phyloP scores from a whole-genome alignment of 37 sponge, comb jelly and placozoan species.

The Diacarnus erythraeanus region DNA sequence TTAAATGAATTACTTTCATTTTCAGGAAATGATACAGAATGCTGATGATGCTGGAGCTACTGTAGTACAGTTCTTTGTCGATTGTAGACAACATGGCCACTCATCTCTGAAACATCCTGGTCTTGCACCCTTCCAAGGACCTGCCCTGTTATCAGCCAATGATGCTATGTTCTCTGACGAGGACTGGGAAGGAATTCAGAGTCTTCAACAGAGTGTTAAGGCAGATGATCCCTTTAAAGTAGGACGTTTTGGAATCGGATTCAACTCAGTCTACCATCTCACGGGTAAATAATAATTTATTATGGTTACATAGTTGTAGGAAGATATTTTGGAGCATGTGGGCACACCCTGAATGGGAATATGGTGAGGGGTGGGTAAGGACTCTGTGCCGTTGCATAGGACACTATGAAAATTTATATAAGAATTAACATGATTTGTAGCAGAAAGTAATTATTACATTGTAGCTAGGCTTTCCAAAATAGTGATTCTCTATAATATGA shows the following conservation, averaged over 20 bases:
- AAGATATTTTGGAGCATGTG: too few species aligned
- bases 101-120: constrained; percentile 35
- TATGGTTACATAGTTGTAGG: too few species aligned
- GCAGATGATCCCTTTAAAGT: constrained; percentile 70
- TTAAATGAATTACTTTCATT: not conserved
- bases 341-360: too few species aligned
- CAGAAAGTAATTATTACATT: too few species aligned
- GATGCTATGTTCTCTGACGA: constrained; percentile 63
- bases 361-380: too few species aligned
- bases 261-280: constrained; percentile 81
- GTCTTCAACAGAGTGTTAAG: constrained; percentile 65
- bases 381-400: too few species aligned
- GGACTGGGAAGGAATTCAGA: constrained; percentile 76
- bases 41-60: constrained; percentile 86
- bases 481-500: too few species aligned
- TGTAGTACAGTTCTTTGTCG: constrained; percentile 61
- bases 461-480: too few species aligned
- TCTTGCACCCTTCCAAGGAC: constrained; percentile 68
- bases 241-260: constrained; percentile 85
- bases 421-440: too few species aligned
- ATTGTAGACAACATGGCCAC: constrained; percentile 49
- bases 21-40: constrained; percentile 80
- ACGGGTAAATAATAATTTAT: too few species aligned
- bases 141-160: constrained; percentile 72
- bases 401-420: too few species aligned